phyloP scores from a whole-genome alignment of 2,797 vertebrate species.

The Peromyscus aztecus region DNA sequence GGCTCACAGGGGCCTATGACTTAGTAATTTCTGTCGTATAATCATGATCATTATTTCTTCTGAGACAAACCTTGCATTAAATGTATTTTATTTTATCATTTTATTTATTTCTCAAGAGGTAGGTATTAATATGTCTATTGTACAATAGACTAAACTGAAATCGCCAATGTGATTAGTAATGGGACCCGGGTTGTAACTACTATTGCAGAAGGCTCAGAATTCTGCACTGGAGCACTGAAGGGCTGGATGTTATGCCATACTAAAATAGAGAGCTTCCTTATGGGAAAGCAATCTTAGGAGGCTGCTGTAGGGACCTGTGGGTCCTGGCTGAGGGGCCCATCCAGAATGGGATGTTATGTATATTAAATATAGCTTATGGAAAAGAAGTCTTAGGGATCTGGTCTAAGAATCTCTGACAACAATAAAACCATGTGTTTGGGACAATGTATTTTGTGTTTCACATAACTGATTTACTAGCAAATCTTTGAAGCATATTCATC shows the following conservation, averaged over 20 bases:
- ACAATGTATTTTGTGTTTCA: constrained; percentile 4
- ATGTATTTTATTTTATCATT: not conserved
- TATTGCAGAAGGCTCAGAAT: not conserved
- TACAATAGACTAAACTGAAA: not conserved
- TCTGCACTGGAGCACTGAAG: not conserved
- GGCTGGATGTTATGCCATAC: not conserved
- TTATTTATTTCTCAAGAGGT: not conserved
- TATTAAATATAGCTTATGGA: not conserved
- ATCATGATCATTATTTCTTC: not conserved
- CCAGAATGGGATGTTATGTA: not conserved
- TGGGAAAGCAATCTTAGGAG: not conserved
- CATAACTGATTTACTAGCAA: constrained; percentile 18
- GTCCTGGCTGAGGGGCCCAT: not conserved
- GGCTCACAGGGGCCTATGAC: not conserved
- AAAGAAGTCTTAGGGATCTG: not conserved
- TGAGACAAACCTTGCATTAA: not conserved
- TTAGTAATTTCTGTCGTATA: not conserved
- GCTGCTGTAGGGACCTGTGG: not conserved
- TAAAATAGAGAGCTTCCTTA: not conserved
- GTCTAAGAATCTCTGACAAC: not conserved
- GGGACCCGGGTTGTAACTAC: not conserved
- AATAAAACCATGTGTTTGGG: not conserved
- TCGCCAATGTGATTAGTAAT: not conserved
- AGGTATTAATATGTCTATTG: not conserved
- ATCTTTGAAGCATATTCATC: constrained; percentile 22